Base-by-base conservation (phyloP, 1,140 invertebrate genomes). In the Ostrea denselamellosa region DNA sequence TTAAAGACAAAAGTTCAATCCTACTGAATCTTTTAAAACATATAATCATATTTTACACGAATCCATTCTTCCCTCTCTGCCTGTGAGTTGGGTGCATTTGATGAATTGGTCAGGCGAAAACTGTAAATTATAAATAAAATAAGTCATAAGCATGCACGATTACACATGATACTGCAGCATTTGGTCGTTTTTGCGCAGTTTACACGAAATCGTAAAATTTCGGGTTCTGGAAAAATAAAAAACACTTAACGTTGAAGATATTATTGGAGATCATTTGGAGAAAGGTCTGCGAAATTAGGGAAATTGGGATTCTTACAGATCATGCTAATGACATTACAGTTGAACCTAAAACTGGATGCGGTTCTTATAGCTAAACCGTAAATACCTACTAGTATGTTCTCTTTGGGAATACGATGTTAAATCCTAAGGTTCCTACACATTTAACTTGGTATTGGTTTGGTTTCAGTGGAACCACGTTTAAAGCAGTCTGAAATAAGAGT, bases 381-480 rank as follows among this genome's bases (percentile, higher is more conserved):
- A 8, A 54, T 84, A 54, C 83, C 22, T 84, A 84, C 83, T 84
- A 84, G 83, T 84, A 84, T 7, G 51, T 84, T 28, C 83, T 84
- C n/a, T 84, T 84, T 22, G 83, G 54, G 53, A 84, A 56, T n/a
- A 54, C 22, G 7, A 84, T n/a, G 22, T 53, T 56, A 56, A 84
- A 84, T 28, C 83, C 83, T 8, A 19, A 54, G 25, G 17, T 53
- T 9, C 83, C 83, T 9, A 54, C 52, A 28, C 12, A 22, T 17
- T 84, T 84, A 12, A 84, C 54, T 4, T 53, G 25, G 54, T 56
- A 84, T n/a, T 84, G 52, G 44, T 84, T 56, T 54, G 52, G 52
- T 56, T 56, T 54, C 83, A 84, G 22, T 8, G 52, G 83, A 54
- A 84, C 54, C n/a, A 84, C 54, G 28, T 84, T 84, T 54, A 84